Evolutionary conservation across 1,140 invertebrate genomes (phyloP).

Genomic region (Sinella curviseta): DNA sequence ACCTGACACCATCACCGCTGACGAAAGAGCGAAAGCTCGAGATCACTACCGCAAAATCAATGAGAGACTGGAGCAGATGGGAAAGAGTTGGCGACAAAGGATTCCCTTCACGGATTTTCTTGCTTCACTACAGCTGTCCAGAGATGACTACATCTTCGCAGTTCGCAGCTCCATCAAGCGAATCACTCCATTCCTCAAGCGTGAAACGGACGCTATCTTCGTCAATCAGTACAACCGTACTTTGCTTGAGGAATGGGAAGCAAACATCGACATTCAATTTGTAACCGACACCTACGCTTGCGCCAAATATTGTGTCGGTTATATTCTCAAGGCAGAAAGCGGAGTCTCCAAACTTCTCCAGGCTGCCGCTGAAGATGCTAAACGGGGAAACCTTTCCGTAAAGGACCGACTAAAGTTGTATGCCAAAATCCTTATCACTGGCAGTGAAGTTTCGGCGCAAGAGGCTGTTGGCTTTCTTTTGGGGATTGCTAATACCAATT

Average conservation of each 20-base stretch:
- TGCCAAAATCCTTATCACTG: slow-evolving; percentile 50
- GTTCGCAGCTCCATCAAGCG: slow-evolving; percentile 8
- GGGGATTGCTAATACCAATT: slow-evolving; percentile 44
- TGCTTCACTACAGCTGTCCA: not conserved
- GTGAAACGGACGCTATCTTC: slow-evolving; percentile 43
- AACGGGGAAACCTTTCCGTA: slow-evolving; percentile 20
- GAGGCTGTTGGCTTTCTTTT: slow-evolving; percentile 50
- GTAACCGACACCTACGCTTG: slow-evolving; percentile 50
- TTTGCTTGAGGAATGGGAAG: slow-evolving; percentile 48
- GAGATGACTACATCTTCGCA: slow-evolving; percentile 9
- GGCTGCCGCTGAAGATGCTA: slow-evolving; percentile 27
- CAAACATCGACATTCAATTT: slow-evolving; percentile 53
- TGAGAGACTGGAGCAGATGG: not conserved
- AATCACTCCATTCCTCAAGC: slow-evolving; percentile 39
- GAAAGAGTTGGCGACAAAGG: slow-evolving; percentile 13
- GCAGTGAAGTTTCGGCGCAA: slow-evolving; percentile 51
- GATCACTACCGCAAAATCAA: not conserved
- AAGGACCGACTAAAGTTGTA: slow-evolving; percentile 48
- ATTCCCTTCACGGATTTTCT: slow-evolving; percentile 20
- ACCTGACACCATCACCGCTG: not conserved
- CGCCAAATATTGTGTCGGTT: slow-evolving; percentile 46
- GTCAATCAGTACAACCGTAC: slow-evolving; percentile 50
- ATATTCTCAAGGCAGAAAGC: slow-evolving; percentile 43
- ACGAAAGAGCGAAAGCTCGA: not conserved
- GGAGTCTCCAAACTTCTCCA: slow-evolving; percentile 43